These are phyloP conservation scores for Heteromurus nitidus DNA, from an alignment of 2,888 invertebrate genomes.

Conservation along the genomic window DNA sequence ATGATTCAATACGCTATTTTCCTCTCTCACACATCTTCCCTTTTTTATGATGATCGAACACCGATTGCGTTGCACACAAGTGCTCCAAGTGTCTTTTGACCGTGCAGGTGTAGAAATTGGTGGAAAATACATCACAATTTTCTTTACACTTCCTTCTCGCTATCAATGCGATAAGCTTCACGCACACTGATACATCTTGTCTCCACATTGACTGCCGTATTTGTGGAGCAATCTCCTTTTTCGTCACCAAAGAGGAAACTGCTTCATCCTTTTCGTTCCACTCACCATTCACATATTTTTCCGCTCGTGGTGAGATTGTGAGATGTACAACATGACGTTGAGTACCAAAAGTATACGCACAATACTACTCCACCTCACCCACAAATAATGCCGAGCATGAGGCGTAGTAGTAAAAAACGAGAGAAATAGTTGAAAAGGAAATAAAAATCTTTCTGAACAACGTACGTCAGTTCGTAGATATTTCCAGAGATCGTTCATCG, in stretches of 20 bases:
- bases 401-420: slow-evolving; percentile 33
- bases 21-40: neutral
- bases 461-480: neutral
- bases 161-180: slow-evolving; percentile 6
- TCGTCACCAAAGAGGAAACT: neutral
- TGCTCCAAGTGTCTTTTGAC: neutral
- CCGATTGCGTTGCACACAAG: neutral
- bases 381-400: slow-evolving; percentile 29
- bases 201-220: neutral
- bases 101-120: neutral
- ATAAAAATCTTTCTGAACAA: slow-evolving; percentile 41
- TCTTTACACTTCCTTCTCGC: neutral
- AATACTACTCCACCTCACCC: slow-evolving; percentile 7
- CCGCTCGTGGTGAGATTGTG: no score
- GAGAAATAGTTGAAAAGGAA: slow-evolving; percentile 45
- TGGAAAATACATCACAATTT: neutral
- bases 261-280: slow-evolving; percentile 5
- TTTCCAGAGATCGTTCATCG: slow-evolving; percentile 15
- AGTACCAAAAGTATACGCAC: no score
- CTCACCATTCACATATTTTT: neutral
- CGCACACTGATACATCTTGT: neutral
- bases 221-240: neutral
- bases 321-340: neutral
- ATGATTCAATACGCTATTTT: neutral
- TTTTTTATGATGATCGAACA: neutral